Evolutionary conservation across 2,797 vertebrate species (phyloP).

Genomic region (Anomalospiza imberbis): DNA sequence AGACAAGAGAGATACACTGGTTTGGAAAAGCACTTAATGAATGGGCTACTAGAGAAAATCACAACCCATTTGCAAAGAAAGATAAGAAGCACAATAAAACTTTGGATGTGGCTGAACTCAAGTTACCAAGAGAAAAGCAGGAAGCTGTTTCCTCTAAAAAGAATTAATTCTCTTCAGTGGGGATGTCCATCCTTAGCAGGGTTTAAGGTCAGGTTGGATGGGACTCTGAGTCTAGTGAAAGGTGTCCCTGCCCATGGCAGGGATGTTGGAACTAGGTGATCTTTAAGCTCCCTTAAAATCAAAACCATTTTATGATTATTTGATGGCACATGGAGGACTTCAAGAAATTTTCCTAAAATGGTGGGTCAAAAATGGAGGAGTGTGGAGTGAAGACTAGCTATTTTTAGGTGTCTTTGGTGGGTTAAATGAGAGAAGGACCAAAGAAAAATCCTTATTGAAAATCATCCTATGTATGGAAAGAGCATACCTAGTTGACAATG

Average conservation of each 20-base stretch:
- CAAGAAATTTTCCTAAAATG: background rate
- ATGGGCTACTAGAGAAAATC: background rate
- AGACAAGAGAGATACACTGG: fast-evolving
- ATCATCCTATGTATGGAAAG: background rate
- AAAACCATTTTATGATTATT: background rate
- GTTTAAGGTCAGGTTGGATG: background rate
- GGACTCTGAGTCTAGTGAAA: background rate
- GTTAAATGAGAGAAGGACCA: background rate
- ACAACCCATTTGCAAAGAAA: background rate
- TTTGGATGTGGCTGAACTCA: background rate
- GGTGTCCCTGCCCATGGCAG: background rate
- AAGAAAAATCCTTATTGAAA: background rate
- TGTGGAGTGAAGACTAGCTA: background rate
- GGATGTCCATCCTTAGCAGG: background rate
- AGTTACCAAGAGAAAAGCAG: background rate
- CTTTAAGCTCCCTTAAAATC: background rate
- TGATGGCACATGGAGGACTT: background rate
- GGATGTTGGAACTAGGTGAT: background rate
- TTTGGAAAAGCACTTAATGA: background rate
- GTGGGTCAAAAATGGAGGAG: background rate
- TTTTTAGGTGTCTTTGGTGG: background rate
- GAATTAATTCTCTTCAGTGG: background rate
- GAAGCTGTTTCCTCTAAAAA: background rate
- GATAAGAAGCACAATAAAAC: background rate
- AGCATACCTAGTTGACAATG: background rate